Evolutionary conservation across 2,113 vertebrate species (phyloP).

Genomic region (Cricetomys ansorgei): DNA sequence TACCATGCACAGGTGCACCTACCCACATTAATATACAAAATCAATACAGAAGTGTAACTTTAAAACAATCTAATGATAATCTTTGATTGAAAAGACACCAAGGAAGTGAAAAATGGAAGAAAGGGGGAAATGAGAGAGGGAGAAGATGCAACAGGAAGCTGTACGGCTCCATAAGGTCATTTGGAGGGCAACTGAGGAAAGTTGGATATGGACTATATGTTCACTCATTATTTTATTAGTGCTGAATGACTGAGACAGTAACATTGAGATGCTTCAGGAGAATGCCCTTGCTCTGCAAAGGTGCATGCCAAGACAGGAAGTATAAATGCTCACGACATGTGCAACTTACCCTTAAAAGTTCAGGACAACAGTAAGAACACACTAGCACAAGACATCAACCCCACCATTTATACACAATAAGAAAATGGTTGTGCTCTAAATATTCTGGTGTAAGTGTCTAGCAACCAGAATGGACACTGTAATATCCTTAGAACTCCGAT

Average conservation of each 20-base stretch:
- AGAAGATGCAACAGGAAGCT: background rate
- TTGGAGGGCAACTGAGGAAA: background rate
- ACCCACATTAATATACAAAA: background rate
- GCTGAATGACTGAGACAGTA: background rate
- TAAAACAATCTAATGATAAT: background rate
- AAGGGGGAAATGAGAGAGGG: no score
- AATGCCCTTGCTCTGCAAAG: background rate
- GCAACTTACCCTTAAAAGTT: background rate
- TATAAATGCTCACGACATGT: constrained; percentile 3
- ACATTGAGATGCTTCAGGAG: background rate
- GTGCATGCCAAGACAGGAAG: background rate
- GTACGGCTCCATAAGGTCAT: background rate
- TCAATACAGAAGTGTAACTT: background rate
- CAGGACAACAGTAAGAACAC: background rate
- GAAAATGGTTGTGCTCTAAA: background rate
- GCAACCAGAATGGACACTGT: background rate
- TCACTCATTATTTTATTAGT: background rate
- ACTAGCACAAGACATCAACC: background rate
- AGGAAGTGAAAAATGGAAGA: background rate
- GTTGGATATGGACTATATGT: background rate
- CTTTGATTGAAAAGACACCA: background rate
- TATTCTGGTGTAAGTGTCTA: constrained; percentile 14
- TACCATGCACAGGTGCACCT: background rate
- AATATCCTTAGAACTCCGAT: background rate
- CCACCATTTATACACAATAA: background rate